phyloP scores from a whole-genome alignment of 2,797 vertebrate genomes.

The Chelon labrosus region DNA sequence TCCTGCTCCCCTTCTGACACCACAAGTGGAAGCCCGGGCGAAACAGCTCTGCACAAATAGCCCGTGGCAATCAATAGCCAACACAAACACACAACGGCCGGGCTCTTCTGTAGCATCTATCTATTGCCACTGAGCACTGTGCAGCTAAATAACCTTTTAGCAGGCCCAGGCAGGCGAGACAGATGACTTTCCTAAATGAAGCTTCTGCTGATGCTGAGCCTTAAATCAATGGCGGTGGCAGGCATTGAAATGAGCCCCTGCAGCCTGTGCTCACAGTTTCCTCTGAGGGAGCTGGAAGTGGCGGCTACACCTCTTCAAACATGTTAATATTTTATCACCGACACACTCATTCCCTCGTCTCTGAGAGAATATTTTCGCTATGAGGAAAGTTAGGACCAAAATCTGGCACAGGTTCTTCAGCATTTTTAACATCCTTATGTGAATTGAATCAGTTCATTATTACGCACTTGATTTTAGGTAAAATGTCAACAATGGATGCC shows the following conservation, averaged over 20 bases:
- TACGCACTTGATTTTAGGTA: no score
- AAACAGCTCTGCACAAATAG: constrained; percentile 64
- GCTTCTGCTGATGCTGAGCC: constrained; percentile 66
- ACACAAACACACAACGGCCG: constrained; percentile 58
- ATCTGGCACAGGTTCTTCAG: constrained; percentile 28
- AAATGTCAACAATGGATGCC: no score
- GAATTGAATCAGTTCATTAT: not conserved
- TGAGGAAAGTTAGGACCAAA: constrained; percentile 46
- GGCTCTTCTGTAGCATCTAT: constrained; percentile 47
- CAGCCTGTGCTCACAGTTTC: constrained; percentile 63
- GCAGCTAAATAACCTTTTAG: constrained; percentile 77
- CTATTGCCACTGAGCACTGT: constrained; percentile 55
- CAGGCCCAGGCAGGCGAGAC: constrained; percentile 70
- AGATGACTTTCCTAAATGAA: constrained; percentile 75
- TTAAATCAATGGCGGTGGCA: constrained; percentile 78
- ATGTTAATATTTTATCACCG: constrained; percentile 79
- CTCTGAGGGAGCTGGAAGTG: constrained; percentile 43
- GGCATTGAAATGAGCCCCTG: constrained; percentile 73
- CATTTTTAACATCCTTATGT: constrained; percentile 1
- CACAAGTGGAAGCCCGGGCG: constrained; percentile 27
- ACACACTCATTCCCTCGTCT: constrained; percentile 40
- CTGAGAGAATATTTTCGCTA: constrained; percentile 68
- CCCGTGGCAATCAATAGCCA: constrained; percentile 68
- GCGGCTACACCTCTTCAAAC: constrained; percentile 43
- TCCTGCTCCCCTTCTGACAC: constrained; percentile 27